Evolutionary conservation across 2,888 invertebrate species (phyloP).

Genomic region (Malthinus seriepunctatus): DNA sequence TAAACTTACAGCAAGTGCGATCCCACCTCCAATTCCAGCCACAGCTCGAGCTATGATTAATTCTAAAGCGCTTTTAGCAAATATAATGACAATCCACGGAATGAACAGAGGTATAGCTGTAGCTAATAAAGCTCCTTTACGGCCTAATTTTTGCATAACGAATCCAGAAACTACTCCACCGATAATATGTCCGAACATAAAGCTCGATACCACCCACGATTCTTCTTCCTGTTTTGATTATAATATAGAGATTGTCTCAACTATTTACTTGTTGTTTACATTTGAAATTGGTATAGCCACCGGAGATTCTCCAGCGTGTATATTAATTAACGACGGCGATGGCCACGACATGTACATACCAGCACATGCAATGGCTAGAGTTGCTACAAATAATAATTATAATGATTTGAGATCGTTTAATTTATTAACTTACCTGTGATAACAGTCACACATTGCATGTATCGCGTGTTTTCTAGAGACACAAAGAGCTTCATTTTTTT

Average conservation of each 20-base stretch:
- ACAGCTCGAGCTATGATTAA: conserved; percentile 65
- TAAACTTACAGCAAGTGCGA: conserved; percentile 42
- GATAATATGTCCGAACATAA: conserved; percentile 59
- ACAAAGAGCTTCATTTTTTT: conserved; percentile 1
- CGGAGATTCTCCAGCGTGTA: conserved; percentile 4
- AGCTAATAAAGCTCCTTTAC: conserved; percentile 58
- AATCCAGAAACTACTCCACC: conserved; percentile 62
- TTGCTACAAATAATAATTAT: conserved; percentile 20
- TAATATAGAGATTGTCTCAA: neutral
- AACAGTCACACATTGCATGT: conserved; percentile 30
- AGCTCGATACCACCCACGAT: conserved; percentile 62
- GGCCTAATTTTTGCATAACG: conserved; percentile 61
- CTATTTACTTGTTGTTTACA: neutral
- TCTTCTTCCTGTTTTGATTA: conserved; percentile 50
- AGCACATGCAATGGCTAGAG: conserved; percentile 15
- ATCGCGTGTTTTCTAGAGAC: conserved; percentile 12
- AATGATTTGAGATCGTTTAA: neutral
- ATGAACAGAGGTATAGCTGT: conserved; percentile 58
- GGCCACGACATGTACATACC: conserved; percentile 31
- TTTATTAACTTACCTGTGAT: conserved; percentile 24
- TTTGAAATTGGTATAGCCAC: neutral
- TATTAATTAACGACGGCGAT: conserved; percentile 31
- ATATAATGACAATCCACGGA: conserved; percentile 55
- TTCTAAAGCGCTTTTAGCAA: conserved; percentile 51
- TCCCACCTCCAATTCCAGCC: conserved; percentile 71